Evolutionary conservation across 2,888 invertebrate species (phyloP), one percentile per base, ranked within the genome.

Genomic region (Pyrrhosoma nymphula): DNA sequence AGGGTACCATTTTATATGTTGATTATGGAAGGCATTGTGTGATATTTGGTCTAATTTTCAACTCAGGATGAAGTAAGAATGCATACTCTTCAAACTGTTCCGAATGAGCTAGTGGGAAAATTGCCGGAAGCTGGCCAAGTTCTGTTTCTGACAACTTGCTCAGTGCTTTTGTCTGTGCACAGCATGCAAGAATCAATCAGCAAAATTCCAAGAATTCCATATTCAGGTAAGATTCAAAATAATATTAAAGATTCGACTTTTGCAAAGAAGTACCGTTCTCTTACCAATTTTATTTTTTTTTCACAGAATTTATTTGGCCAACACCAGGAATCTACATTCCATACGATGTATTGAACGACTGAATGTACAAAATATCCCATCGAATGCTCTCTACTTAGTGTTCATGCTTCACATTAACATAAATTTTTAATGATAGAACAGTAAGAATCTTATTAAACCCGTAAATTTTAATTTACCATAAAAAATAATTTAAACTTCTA

Each of bases 281-380:
- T 3, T 10, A 89, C 26, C 26, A 82, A 69, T 18, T 47, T 69
- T 23, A n/a, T 69, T 82, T 55, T 47, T 47, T 93, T 8, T 35
- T 96, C 96, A 55, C 95, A 96, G 96, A 96, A 95, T 95, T 95
- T 95, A 96, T 96, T 39, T 96, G 96, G 96, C 96, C 96, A 18
- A 96, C 96, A 55, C 96, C 96, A 26, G 95, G 95, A 56, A 96
- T 96, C 88, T 96, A 96, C 90, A 96, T 96, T 26, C 96, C 96
- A 0, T 96, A 96, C 91, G 96, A 96, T 95, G 95, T 96, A 4
- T 96, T 96, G 95, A 96, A 96, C 39, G 96, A 96, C 26, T 47
- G 18, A 91, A 35, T 26, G n/a, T 10, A 23, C 16, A n/a, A 69
- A 23, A 20, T 20, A 2, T 60, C 18, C 56, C 56, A 56, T 56